Evolutionary conservation across 2,113 vertebrate species (phyloP).

Genomic region (Passer montanus): DNA sequence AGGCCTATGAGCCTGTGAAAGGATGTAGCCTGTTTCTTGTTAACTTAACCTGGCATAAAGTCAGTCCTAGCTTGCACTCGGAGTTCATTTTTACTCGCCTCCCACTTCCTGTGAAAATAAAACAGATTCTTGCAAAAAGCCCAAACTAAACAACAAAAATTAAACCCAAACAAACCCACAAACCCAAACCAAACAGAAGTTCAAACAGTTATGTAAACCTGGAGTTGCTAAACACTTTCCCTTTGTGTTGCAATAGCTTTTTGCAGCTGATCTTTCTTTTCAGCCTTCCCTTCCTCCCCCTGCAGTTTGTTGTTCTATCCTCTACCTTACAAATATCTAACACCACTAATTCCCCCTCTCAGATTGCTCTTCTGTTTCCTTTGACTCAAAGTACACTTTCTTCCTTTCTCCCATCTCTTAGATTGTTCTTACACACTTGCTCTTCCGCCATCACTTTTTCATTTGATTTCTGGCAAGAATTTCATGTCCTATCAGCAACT

Average conservation of each 20-base stretch:
- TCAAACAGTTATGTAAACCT: slow-evolving; percentile 2
- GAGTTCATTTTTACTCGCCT: neutral
- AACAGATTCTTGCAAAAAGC: neutral
- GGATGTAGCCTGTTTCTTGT: neutral
- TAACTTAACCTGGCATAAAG: neutral
- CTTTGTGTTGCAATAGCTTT: neutral
- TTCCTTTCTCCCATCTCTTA: neutral
- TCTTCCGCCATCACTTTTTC: neutral
- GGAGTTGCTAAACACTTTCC: neutral
- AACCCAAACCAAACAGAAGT: neutral
- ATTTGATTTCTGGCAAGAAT: neutral
- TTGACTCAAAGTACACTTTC: neutral
- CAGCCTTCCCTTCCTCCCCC: neutral
- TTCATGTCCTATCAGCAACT: neutral
- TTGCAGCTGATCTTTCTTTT: neutral
- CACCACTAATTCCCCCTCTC: neutral
- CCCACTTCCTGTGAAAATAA: neutral
- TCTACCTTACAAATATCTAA: neutral
- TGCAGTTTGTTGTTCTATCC: neutral
- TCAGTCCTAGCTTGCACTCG: neutral
- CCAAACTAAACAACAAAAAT: neutral
- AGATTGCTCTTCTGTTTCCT: neutral
- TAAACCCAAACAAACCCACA: neutral
- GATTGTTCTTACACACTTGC: neutral
- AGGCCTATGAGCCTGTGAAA: neutral